Base-by-base conservation (phyloP, 2,113 vertebrate species). In the Cephalopholis sonnerati region DNA sequence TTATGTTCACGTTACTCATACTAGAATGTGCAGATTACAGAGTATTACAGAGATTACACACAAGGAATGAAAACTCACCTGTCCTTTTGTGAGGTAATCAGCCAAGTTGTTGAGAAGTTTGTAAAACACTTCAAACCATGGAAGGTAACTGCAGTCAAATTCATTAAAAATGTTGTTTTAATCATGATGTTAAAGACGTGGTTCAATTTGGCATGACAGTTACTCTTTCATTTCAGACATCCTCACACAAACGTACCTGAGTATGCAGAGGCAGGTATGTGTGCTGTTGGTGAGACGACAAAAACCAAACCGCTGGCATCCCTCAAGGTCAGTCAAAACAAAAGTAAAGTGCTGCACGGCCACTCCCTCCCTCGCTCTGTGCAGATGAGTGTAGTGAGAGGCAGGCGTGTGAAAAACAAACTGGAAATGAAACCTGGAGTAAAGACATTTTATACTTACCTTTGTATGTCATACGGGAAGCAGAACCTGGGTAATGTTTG, bases 121-220 rank as follows among this genome's bases (percentile, higher is more conserved):
- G 94, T 98, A 98, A 92, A 98, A 98, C 54, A 97, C 94, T 79
- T 98, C 97, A 82, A 98, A 98, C 97, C 97, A 97, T 2, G 97
- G 97, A 69, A 97, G 94, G 77, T 96, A 97, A 77, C 97, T 98
- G 87, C 18, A 78, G 74, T 46, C 10, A 86, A 53, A 83, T 46
- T 20, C 17, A 78, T 48, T 25, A 7, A 20, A 73, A 46, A 48
- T 9, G 8, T 25, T 5, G 2, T 24, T 61, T 67, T 71, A 0
- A 22, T 58, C 3, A 4, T 1, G 4, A 17, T 27, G 7, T 74
- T 32, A 7, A 25, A 68, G 27, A 0, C 8, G 22, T 16, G 46
- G 6, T 25, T 61, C 2, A 32, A 8, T 7, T 11, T 72, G 17
- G 7, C 27, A 12, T 11, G 7, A 54, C 2, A 61, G 27, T 65